These are phyloP conservation scores for Axea sp. DNA, from an alignment of 2,888 invertebrate genomes.

Conservation along the genomic window DNA sequence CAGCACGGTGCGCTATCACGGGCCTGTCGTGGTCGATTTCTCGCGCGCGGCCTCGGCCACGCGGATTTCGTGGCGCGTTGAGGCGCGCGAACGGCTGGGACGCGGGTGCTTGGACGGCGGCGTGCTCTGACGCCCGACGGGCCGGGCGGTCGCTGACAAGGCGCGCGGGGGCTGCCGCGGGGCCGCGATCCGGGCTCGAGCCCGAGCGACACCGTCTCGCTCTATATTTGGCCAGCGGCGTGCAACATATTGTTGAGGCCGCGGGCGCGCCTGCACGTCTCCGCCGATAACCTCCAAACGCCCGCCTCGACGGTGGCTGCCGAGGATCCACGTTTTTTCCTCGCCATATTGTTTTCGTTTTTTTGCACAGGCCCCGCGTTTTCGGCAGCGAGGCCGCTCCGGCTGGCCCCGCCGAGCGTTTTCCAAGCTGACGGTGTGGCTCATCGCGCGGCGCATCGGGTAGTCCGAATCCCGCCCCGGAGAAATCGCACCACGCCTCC, in stretches of 20 bases:
- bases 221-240: conserved; percentile 79
- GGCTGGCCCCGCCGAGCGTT: no score
- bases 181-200: conserved; percentile 69
- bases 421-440: no score
- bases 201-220: conserved; percentile 75
- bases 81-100: conserved; percentile 72
- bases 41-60: conserved; percentile 71
- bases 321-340: conserved; percentile 16
- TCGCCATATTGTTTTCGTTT: conserved; percentile 41
- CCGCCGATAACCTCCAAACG: conserved; percentile 28
- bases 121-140: no score
- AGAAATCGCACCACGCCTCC: neutral
- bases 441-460: no score
- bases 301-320: neutral
- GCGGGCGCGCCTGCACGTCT: conserved; percentile 60
- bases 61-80: conserved; percentile 74
- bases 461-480: no score
- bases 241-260: conserved; percentile 76
- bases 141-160: no score
- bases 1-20: neutral
- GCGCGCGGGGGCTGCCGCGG: conserved; percentile 69
- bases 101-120: no score
- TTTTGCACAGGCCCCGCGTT: conserved; percentile 17
- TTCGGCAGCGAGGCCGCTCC: neutral
- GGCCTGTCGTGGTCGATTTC: neutral